Base-by-base conservation (phyloP, 2,888 invertebrate genomes). In the Coenonympha glycerion region DNA sequence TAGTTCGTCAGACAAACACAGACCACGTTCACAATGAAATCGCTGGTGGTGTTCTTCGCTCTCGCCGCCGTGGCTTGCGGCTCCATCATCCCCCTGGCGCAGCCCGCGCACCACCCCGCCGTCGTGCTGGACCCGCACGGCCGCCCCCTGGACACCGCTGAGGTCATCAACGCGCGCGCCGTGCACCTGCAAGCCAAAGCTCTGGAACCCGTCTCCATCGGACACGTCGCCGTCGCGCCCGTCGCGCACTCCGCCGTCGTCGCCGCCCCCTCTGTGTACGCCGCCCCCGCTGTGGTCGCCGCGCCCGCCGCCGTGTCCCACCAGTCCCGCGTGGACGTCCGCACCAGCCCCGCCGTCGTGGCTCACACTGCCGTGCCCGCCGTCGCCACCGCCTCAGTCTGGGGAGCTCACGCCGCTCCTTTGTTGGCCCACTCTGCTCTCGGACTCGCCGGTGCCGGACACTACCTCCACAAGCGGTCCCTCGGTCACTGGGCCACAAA, bases 1-100 rank as follows among this genome's bases (percentile, higher is more conserved):
- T 68, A 64, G 68, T 72, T 71, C 69, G 71, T 67, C 70, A 68
- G 64, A 63, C 56, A 65, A 70, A 69, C 81, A 83, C 83, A 83
- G 83, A 82, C 81, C 81, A 76, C 73, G 71, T 66, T 68, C 61
- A 62, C 37, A 59, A 84, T 83, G 82, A 74, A 74, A 72, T 71
- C 85, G 84, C 71, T 88, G 89, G 89, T 90, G 88, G 90, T 90
- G 81, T 89, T 91, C 76, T 89, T 89, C 79, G 89, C 89, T 80
- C 79, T 91, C 59, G 78, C 88, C 69, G 88, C 90, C 59, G 80
- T 90, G 70, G 90, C 88, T 54, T 87, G 86, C 68, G 90, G 90
- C 65, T 87, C 87, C 39, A 66, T 76, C 71, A 73, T 82, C 66
- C 80, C 73, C 56, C 64, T 72, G 69, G 87, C 85, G 63, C 85